A percentile compares a stretch with the other conserved stretches of the same genome.
Conservation (phyloP, 2,888 invertebrate genomes). For the Platynereis dumerilii region DNA sequence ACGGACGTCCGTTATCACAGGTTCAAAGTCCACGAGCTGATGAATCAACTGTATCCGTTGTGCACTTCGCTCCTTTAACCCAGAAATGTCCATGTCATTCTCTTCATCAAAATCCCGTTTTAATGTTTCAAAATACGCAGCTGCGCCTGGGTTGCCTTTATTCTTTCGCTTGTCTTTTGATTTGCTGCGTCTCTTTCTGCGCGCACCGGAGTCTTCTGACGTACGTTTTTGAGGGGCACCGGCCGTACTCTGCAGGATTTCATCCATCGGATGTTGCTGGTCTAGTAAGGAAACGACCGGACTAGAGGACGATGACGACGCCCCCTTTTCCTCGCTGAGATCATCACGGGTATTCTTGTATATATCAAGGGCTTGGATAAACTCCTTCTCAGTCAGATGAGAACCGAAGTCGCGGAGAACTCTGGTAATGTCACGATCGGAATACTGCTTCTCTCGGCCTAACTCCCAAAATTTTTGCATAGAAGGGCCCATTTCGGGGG, state of each 20-base stretch:
- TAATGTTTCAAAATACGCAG: conserved; percentile 1
- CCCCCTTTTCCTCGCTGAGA: neutral
- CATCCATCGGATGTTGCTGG: neutral
- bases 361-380: too few relatives aligned
- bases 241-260: neutral
- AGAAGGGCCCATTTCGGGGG: neutral
- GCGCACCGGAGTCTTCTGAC: neutral
- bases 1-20: too few relatives aligned
- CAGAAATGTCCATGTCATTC: neutral
- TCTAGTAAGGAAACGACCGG: too few relatives aligned
- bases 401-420: too few relatives aligned
- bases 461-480: neutral
- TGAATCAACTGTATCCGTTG: too few relatives aligned
- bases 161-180: conserved; percentile 1
- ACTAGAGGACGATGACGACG: neutral
- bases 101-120: conserved; percentile 13
- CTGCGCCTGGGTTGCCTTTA: neutral
- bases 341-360: too few relatives aligned
- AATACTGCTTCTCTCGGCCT: too few relatives aligned
- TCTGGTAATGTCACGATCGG: too few relatives aligned
- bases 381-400: too few relatives aligned
- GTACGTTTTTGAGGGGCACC: neutral
- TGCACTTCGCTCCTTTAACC: too few relatives aligned
- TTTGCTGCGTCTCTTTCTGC: neutral
- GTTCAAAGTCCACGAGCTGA: too few relatives aligned